Conservation (phyloP, 2,113 vertebrate genomes). For the Microcebus tavaratra region DNA sequence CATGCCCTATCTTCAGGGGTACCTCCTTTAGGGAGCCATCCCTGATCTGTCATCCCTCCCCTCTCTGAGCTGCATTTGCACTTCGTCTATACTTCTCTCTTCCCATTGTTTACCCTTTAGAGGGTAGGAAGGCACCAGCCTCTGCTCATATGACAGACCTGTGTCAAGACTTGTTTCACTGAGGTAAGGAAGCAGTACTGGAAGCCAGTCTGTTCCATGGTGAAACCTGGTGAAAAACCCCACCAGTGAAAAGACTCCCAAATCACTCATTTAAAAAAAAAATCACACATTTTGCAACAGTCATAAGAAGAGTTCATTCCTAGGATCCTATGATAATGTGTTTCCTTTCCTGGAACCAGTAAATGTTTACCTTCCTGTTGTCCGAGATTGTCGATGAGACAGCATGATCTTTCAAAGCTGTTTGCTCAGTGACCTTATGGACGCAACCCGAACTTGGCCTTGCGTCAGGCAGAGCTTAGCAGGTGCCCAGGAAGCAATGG, state of each 20-base stretch:
- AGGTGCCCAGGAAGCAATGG: not conserved
- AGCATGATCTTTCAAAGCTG: not conserved
- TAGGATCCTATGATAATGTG: not conserved
- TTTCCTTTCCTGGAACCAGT: not conserved
- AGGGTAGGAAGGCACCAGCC: not conserved
- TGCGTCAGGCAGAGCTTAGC: not conserved
- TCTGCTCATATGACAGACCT: not conserved
- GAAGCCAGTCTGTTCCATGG: not conserved
- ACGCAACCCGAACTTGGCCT: constrained; percentile 2
- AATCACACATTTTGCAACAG: not conserved
- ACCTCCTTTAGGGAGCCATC: not conserved
- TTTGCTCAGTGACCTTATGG: constrained; percentile 56
- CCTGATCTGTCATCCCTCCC: not conserved
- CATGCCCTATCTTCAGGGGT: not conserved
- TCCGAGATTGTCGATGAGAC: not conserved
- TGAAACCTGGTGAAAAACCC: not conserved
- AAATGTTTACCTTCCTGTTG: constrained; percentile 11
- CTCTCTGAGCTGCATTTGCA: not conserved
- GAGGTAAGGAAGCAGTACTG: not conserved
- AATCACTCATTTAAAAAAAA: not conserved
- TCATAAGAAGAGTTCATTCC: not conserved
- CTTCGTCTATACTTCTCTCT: not conserved
- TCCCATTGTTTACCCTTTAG: not conserved
- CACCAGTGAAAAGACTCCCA: not conserved
- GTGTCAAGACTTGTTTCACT: not conserved